phyloP scores from a whole-genome alignment of 2,888 invertebrate species.

The Pheosia gnoma region DNA sequence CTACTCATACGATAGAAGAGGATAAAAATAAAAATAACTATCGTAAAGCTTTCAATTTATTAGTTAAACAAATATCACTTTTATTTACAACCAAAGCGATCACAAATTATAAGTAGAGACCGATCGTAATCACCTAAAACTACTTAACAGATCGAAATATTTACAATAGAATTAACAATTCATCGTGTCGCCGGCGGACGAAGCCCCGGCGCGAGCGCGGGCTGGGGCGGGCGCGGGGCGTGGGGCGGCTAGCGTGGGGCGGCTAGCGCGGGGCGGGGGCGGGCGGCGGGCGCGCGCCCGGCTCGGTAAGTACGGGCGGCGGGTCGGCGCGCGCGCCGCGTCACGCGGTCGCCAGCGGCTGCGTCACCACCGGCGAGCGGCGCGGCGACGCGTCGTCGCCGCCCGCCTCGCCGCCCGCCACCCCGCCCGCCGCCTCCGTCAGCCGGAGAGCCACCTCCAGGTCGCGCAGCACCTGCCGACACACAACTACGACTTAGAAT shows the following conservation, averaged over 20 bases:
- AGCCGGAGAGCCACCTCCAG: slow-evolving; percentile 92
- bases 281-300: slow-evolving; percentile 38
- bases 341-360: slow-evolving; percentile 74
- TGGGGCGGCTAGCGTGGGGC: slow-evolving; percentile 62
- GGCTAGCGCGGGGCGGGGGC: slow-evolving; percentile 79
- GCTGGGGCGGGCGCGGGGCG: slow-evolving; percentile 68
- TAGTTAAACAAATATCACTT: slow-evolving; percentile 84
- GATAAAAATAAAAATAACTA: slow-evolving; percentile 21
- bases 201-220: slow-evolving; percentile 15
- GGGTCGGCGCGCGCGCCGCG: slow-evolving; percentile 80
- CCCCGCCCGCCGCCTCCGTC: slow-evolving; percentile 76
- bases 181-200: slow-evolving; percentile 53
- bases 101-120: slow-evolving; percentile 79
- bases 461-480: slow-evolving; percentile 90
- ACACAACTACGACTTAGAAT: too few relatives aligned
- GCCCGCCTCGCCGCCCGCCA: slow-evolving; percentile 69
- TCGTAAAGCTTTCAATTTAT: slow-evolving; percentile 79
- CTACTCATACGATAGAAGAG: not conserved
- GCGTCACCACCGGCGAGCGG: slow-evolving; percentile 82
- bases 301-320: slow-evolving; percentile 12
- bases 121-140: slow-evolving; percentile 81
- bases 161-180: slow-evolving; percentile 81
- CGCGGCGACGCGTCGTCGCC: slow-evolving; percentile 76
- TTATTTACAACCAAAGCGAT: slow-evolving; percentile 84
- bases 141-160: slow-evolving; percentile 83